Percentiles rank a stretch among this genome's conserved stretches.
These are phyloP conservation scores for Cebus imitator DNA, from an alignment of 2,113 vertebrate species.

Conservation along the genomic window DNA sequence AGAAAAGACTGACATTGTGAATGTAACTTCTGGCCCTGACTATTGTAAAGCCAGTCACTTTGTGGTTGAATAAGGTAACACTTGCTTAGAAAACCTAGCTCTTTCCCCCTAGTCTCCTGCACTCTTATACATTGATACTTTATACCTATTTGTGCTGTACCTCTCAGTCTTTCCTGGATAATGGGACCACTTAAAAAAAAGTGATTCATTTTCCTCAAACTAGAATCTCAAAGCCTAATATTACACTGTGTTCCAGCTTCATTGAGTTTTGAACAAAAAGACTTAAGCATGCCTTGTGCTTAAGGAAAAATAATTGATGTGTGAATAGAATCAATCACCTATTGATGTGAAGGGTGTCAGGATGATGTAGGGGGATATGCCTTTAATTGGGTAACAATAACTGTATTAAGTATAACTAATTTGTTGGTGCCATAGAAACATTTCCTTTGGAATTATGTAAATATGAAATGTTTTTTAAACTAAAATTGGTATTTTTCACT, in stretches of 20 bases:
- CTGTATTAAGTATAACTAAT: constrained; percentile 50
- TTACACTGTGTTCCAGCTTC: not conserved
- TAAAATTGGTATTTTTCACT: constrained; percentile 59
- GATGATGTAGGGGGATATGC: not conserved
- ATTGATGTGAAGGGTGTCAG: not conserved
- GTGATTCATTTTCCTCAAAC: not conserved
- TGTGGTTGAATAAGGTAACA: constrained; percentile 11
- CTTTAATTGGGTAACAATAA: constrained; percentile 35
- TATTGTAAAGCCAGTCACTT: not conserved
- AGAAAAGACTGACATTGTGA: constrained; percentile 9
- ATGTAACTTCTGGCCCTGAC: not conserved
- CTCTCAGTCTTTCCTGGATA: not conserved
- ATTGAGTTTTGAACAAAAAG: constrained; percentile 30
- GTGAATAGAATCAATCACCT: constrained; percentile 30
- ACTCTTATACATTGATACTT: not conserved
- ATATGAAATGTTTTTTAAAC: constrained; percentile 44
- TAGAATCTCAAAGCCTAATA: constrained; percentile 33
- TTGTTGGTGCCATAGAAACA: constrained; percentile 47
- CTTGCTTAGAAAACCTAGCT: constrained; percentile 4
- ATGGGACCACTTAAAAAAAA: not conserved
- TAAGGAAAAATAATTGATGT: constrained; percentile 22
- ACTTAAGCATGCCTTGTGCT: constrained; percentile 48
- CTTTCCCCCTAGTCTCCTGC: not conserved
- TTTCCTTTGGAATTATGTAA: constrained; percentile 59
- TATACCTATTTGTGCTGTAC: not conserved